Evolutionary conservation across 2,797 vertebrate species (phyloP).

Genomic region (Acipenser ruthenus): DNA sequence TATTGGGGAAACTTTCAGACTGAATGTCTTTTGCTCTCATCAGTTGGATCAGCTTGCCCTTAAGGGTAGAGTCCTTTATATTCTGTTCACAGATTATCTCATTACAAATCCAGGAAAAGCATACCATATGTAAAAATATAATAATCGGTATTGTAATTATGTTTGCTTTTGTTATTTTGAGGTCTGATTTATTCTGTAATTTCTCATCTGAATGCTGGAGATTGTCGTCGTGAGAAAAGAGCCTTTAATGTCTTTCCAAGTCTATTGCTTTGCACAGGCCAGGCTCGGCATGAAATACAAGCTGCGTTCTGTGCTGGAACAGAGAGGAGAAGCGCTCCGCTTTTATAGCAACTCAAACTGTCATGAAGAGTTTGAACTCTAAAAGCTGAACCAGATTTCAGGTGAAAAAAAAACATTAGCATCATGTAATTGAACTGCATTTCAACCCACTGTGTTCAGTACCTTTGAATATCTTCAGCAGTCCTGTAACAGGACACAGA

Average conservation of each 20-base stretch:
- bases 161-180: neutral
- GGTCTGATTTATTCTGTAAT: neutral
- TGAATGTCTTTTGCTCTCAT: too few relatives aligned
- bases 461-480: too few relatives aligned
- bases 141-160: neutral
- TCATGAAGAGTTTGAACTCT: too few relatives aligned
- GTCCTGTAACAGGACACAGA: too few relatives aligned
- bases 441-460: too few relatives aligned
- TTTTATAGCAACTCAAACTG: too few relatives aligned
- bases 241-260: neutral
- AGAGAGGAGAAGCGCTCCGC: too few relatives aligned
- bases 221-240: neutral
- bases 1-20: too few relatives aligned
- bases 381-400: too few relatives aligned
- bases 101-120: neutral
- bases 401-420: too few relatives aligned
- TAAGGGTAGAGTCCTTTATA: neutral
- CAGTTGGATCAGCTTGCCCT: too few relatives aligned
- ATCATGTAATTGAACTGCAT: too few relatives aligned
- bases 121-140: constrained; percentile 2
- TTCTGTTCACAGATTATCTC: neutral
- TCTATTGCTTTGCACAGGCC: neutral
- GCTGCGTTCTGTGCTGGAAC: neutral
- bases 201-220: neutral
- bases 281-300: neutral